Base-by-base conservation (phyloP, 64 coral and sea anemone genomes). In the Actinia tenebrosa region DNA sequence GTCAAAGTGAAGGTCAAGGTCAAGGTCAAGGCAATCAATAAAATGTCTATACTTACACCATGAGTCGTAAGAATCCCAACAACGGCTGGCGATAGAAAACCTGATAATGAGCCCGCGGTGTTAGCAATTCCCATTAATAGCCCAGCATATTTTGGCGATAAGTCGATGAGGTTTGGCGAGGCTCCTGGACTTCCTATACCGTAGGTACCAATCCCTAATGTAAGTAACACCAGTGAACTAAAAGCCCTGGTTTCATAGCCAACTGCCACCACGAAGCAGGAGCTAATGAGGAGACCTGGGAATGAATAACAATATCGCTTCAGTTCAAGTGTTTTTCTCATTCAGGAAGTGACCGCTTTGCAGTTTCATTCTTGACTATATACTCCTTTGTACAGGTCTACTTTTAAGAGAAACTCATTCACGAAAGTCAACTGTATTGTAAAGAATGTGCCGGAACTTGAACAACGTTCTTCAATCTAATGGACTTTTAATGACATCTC, bases 51-150 rank as follows among this genome's bases (percentile, higher is more conserved):
- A 81, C 90, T 87, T 72, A 91, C 85, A 58, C 85, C 90, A 43
- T 83, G 78, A 27, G 84, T 68, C 46, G 90, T 91, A n/a, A 91
- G 78, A 75, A 80, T 60, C 25, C 90, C 90, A 27, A 91, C 90
- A 44, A 87, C 46, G 45, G 84, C 85, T 45, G 89, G 89, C 10
- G 89, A 63, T 22, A 91, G 63, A 52, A 91, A 91, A 3, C 89
- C 89, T 0, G 89, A 86, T 25, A 91, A 87, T 3, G 89, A 91
- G 16, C 84, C 89, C 15, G 78, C 46, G 53, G 84, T 87, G 78
- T 91, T 91, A 1, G 90, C 84, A 20, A 91, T 72, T 56, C 86
- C 89, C 89, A 91, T 91, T 26, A 91, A 83, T 11, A 91, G 44
- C 0, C 90, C 90, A 19, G 90, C 90, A 16, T 91, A 91, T 60